phyloP scores from a whole-genome alignment of 2,888 invertebrate genomes.

The Lampropteryx suffumata region DNA sequence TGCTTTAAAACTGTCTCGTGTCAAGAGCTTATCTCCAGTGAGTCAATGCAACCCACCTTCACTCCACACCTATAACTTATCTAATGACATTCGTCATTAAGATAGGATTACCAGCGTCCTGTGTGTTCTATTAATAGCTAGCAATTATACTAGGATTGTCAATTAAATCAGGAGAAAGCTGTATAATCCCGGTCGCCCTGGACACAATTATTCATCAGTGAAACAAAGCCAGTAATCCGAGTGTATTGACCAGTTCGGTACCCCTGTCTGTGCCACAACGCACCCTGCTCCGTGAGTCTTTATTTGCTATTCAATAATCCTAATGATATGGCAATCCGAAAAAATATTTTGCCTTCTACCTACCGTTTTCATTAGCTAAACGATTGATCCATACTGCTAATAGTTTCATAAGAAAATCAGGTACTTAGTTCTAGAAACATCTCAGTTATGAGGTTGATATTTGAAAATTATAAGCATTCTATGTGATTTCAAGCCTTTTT shows the following conservation, averaged over 20 bases:
- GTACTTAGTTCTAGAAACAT: too few relatives aligned
- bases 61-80: not conserved
- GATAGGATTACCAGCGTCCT: conserved; percentile 54
- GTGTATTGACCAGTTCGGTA: conserved; percentile 68
- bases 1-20: conserved; percentile 32
- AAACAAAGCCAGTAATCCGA: conserved; percentile 74
- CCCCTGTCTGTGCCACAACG: conserved; percentile 29
- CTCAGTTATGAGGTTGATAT: too few relatives aligned
- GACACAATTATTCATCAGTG: conserved; percentile 79
- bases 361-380: too few relatives aligned
- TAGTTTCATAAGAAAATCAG: too few relatives aligned
- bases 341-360: too few relatives aligned
- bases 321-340: too few relatives aligned
- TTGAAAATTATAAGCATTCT: too few relatives aligned
- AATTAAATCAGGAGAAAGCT: conserved; percentile 78
- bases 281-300: conserved; percentile 45
- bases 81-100: conserved; percentile 35
- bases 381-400: too few relatives aligned
- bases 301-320: conserved; percentile 62
- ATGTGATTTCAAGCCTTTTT: not conserved
- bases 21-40: conserved; percentile 21
- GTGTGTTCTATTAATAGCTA: conserved; percentile 69
- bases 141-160: conserved; percentile 74
- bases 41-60: conserved; percentile 18
- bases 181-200: conserved; percentile 72